Conservation (phyloP, 2,797 vertebrate genomes). For the Pantherophis vulpinus region DNA sequence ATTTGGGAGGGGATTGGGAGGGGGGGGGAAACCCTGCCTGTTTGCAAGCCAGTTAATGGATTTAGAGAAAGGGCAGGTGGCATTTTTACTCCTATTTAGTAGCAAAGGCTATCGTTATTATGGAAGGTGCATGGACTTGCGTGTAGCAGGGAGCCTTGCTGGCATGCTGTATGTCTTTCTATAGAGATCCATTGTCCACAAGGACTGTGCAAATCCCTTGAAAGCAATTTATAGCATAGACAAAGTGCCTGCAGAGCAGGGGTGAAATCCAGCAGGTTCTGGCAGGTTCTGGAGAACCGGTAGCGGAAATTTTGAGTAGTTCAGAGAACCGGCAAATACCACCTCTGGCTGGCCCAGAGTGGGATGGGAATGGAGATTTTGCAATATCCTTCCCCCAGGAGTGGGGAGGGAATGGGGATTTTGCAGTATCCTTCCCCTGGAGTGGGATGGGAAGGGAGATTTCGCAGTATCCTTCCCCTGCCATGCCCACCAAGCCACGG, state of each 20-base stretch:
- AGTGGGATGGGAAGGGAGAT: no score
- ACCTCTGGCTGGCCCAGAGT: no score
- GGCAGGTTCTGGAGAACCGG: no score
- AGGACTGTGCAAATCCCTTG: background rate
- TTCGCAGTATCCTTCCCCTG: no score
- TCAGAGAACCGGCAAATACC: no score
- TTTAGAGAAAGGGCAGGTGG: background rate
- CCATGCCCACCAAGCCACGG: no score
- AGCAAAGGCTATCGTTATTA: background rate
- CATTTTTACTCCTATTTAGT: background rate
- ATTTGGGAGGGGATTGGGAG: accelerated
- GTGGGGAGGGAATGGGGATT: no score
- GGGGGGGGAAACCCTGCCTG: background rate
- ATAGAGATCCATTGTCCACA: background rate
- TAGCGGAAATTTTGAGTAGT: no score
- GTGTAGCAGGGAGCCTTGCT: background rate
- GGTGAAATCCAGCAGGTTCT: no score
- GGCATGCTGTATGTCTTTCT: background rate
- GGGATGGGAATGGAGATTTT: no score
- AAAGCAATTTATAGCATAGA: background rate
- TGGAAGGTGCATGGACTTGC: background rate
- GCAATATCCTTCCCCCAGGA: no score
- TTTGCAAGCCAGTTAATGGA: background rate
- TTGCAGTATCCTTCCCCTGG: no score
- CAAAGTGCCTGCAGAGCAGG: background rate